Base-by-base conservation (phyloP, 2,888 invertebrate genomes). In the Hypercompe scribonia region DNA sequence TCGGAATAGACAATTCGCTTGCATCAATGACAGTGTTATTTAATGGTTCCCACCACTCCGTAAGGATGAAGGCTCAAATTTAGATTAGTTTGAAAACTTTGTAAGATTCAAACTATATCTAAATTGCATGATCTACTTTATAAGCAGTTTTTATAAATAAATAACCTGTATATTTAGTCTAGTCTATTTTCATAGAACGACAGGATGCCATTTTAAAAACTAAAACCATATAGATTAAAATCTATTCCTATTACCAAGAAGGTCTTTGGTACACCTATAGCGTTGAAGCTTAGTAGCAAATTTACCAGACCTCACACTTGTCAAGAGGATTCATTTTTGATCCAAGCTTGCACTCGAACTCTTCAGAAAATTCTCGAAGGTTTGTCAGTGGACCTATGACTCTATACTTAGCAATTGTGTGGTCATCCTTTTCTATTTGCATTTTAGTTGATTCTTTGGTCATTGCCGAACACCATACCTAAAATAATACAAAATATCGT, bases 371-470 rank as follows among this genome's bases (percentile, higher is more conserved):
- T 89, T 99, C 99, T 66, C 95, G 96, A 79, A 98, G 95, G 90
- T 99, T 99, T n/a, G 98, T 97, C 71, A 99, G 94, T 0, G 98
- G 97, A 0, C 98, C 99, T 78, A 98, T 97, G 0, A 99, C 99
- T 78, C 99, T 96, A 90, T 97, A 98, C 87, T 97, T 97, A 2
- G 99, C 97, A 0, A 99, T 98, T 24, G 98, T 97, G 90, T 99
- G 99, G 34, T 98, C 97, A 90, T 99, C 99, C 89, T 99, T 99
- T 88, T 99, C 98, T 82, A 99, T 97, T 91, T 99, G 98, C 86
- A 99, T 96, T 80, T 97, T 96, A 0, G 96, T 97, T 0, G 98
- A 97, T 93, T 99, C 98, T 84, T 98, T 97, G 3, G 98, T 98
- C 88, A 97, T 97, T 0, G 98, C 96, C 11, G 98, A 98, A 89